Percentiles rank a stretch among this genome's conserved stretches.
Evolutionary conservation across 1,140 invertebrate genomes (phyloP).

Genomic region (Antheraea pernyi): DNA sequence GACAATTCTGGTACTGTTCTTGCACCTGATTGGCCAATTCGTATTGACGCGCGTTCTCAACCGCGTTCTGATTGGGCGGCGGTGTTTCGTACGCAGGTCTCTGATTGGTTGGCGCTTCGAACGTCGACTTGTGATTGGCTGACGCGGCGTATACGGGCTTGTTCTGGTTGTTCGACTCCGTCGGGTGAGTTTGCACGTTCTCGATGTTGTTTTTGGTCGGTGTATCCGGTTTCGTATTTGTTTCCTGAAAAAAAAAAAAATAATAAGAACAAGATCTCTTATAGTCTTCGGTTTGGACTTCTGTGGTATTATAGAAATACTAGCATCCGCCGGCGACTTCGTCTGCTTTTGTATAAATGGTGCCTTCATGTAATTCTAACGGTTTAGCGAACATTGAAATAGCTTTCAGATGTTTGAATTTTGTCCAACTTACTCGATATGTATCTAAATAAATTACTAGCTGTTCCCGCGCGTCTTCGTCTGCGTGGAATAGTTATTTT

Average conservation of each 20-base stretch:
- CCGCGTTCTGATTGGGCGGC: constrained; percentile 32
- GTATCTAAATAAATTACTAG: too few species aligned
- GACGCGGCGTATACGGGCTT: constrained; percentile 15
- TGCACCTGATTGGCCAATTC: constrained; percentile 2
- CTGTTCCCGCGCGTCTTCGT: too few species aligned
- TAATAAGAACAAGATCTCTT: too few species aligned
- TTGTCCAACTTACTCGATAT: too few species aligned
- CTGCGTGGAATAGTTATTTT: too few species aligned
- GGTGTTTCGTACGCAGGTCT: constrained; percentile 13
- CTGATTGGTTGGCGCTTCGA: constrained; percentile 30
- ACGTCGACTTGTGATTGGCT: constrained; percentile 32
- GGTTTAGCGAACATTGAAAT: too few species aligned
- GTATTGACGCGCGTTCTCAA: background rate
- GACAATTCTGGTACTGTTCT: constrained; percentile 16
- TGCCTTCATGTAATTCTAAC: too few species aligned
- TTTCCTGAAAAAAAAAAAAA: constrained; percentile 21
- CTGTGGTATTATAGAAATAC: too few species aligned
- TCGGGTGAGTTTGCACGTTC: constrained; percentile 11
- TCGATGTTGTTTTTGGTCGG: constrained; percentile 33
- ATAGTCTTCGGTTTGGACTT: too few species aligned
- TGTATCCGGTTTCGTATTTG: constrained; percentile 36
- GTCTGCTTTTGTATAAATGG: too few species aligned
- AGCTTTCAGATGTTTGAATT: too few species aligned
- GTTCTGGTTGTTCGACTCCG: constrained; percentile 9
- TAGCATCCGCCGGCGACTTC: too few species aligned